Evolutionary conservation across 35 echinoderm and acorn worm species (phyloP).

Genomic region (Hemicentrotus pulcherrimus): DNA sequence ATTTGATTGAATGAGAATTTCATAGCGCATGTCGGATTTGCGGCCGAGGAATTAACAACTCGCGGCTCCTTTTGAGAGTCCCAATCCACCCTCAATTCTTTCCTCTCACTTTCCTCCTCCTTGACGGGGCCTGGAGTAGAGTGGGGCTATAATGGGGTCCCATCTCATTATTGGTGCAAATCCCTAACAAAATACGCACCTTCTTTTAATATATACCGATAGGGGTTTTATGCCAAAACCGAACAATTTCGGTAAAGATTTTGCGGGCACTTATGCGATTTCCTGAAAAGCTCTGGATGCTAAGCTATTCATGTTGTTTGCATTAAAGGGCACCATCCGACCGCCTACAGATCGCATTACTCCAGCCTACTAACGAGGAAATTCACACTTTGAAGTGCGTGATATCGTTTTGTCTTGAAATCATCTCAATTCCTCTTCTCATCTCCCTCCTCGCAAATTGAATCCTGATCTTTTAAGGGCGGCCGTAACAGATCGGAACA

Average conservation of each 20-base stretch:
- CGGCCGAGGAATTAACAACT: slow-evolving; percentile 25
- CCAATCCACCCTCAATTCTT: not conserved
- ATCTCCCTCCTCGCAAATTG: not conserved
- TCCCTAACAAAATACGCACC: slow-evolving; percentile 45
- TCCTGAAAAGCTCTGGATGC: not conserved
- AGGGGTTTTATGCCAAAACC: slow-evolving; percentile 18
- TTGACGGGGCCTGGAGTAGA: not conserved
- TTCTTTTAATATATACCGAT: slow-evolving; percentile 23
- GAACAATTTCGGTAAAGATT: slow-evolving; percentile 6
- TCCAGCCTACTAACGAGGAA: not conserved
- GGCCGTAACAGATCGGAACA: not conserved
- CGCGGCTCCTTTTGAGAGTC: slow-evolving; percentile 21
- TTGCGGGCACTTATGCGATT: slow-evolving; percentile 48
- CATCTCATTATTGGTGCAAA: slow-evolving; percentile 25
- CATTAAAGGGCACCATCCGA: not conserved
- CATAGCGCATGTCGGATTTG: slow-evolving; percentile 50
- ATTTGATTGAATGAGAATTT: slow-evolving; percentile 51
- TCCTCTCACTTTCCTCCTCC: not conserved
- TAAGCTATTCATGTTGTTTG: slow-evolving; percentile 37
- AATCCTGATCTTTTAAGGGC: slow-evolving; percentile 5
- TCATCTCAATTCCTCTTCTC: not conserved
- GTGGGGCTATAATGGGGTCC: not conserved
- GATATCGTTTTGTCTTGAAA: not conserved
- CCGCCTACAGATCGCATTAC: slow-evolving; percentile 40
- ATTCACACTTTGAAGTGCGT: not conserved